These are phyloP conservation scores for Conomelus anceps DNA, from an alignment of 2,888 invertebrate genomes.

Conservation along the genomic window DNA sequence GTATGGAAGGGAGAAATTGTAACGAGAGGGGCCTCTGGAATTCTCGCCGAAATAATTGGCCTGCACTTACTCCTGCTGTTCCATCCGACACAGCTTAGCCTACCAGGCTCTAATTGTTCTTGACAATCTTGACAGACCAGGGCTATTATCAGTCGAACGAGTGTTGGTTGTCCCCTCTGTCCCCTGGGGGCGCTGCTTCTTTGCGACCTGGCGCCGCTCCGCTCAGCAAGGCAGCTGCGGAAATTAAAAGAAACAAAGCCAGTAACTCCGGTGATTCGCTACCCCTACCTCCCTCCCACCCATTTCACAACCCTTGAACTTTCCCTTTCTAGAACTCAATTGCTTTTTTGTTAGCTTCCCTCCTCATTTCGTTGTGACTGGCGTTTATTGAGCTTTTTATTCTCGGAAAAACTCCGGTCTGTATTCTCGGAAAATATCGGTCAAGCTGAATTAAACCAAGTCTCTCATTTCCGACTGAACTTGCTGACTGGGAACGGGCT, in stretches of 20 bases:
- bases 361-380: not conserved
- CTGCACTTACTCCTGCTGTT: not conserved
- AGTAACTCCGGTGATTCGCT: not conserved
- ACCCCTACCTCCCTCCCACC: not conserved
- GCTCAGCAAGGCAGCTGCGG: not conserved
- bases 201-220: not conserved
- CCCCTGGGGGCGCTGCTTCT: not conserved
- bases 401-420: not conserved
- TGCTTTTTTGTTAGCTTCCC: not conserved
- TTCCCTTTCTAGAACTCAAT: not conserved
- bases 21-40: not conserved
- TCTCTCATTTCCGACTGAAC: not conserved
- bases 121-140: conserved; percentile 3
- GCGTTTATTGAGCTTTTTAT: not conserved
- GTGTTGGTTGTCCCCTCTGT: not conserved
- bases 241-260: not conserved
- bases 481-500: no score
- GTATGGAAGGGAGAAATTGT: no score
- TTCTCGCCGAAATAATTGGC: not conserved
- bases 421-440: not conserved
- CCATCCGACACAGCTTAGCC: no score
- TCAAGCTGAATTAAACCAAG: not conserved
- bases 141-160: not conserved
- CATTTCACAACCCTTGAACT: not conserved
- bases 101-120: not conserved